Evolutionary conservation across 2,888 invertebrate genomes (phyloP).

Genomic region (Tipula lateralis): DNA sequence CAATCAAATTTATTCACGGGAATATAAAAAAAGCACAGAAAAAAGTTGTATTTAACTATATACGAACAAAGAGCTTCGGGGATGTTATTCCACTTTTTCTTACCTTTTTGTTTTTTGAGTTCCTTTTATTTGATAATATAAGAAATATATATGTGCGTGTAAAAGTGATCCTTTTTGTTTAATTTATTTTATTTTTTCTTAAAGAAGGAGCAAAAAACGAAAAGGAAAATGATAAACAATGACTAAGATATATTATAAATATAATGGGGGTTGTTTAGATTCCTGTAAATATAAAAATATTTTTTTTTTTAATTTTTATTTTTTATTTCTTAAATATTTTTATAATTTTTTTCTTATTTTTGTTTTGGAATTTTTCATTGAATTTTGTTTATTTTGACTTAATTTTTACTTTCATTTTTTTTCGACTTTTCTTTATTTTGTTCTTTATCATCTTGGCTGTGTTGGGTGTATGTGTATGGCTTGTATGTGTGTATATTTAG

Average conservation of each 20-base stretch:
- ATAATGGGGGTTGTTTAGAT: not conserved
- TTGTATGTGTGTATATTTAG: not conserved
- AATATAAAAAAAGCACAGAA: not conserved
- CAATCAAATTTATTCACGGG: not conserved
- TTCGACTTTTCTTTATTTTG: not conserved
- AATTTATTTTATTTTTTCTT: not conserved
- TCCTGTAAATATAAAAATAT: not conserved
- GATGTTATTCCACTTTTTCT: not conserved
- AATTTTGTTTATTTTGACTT: not conserved
- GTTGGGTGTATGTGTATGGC: not conserved
- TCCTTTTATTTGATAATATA: not conserved
- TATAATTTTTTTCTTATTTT: not conserved
- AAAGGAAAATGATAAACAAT: not conserved
- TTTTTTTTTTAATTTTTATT: not conserved
- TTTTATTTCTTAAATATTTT: not conserved
- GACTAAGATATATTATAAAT: slow-evolving; percentile 4
- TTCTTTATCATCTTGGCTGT: not conserved
- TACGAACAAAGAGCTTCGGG: not conserved
- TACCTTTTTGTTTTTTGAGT: not conserved
- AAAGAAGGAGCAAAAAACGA: not conserved
- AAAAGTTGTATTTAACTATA: not conserved
- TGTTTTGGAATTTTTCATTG: not conserved
- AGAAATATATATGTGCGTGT: not conserved
- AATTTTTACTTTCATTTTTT: not conserved
- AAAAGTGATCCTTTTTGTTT: not conserved